Evolutionary conservation across 2,797 vertebrate genomes (phyloP).

Genomic region (Coreius guichenoti): DNA sequence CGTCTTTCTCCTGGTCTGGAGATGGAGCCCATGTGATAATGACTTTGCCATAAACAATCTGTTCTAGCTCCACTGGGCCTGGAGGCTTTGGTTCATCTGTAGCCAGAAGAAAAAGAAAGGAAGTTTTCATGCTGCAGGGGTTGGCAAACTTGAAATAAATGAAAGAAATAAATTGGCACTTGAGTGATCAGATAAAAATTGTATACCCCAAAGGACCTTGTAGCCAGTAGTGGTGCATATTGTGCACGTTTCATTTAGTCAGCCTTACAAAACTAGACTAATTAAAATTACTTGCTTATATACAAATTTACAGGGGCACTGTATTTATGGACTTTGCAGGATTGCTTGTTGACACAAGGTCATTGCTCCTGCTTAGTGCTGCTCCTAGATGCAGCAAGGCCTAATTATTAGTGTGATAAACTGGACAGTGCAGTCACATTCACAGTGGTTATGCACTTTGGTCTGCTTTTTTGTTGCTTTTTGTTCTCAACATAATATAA

Average conservation of each 20-base stretch:
- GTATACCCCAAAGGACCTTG: not conserved
- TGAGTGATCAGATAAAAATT: not conserved
- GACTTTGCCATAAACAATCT: constrained; percentile 82
- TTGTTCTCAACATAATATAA: constrained; percentile 7
- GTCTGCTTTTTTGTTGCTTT: constrained; percentile 2
- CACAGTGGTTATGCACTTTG: constrained; percentile 18
- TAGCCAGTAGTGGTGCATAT: not conserved
- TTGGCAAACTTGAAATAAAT: not conserved
- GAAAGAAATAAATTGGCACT: not conserved
- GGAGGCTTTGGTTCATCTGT: constrained; percentile 83
- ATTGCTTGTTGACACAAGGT: constrained; percentile 9
- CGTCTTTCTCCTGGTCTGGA: constrained; percentile 79
- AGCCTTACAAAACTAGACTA: not conserved
- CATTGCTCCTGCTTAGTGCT: not conserved
- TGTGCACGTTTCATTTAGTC: not conserved
- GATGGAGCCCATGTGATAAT: constrained; percentile 84
- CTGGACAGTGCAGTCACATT: constrained; percentile 9
- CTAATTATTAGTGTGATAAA: constrained; percentile 28
- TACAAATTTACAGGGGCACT: not conserved
- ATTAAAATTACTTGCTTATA: not conserved
- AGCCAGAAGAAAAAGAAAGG: constrained; percentile 29
- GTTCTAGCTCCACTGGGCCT: constrained; percentile 81
- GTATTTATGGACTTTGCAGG: not conserved
- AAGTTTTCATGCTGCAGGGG: not conserved
- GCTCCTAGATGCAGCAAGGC: constrained; percentile 1